Percentiles rank a stretch among this genome's conserved stretches.
Evolutionary conservation across 2,113 vertebrate genomes (phyloP).

Genomic region (Pogonocichla stellata): DNA sequence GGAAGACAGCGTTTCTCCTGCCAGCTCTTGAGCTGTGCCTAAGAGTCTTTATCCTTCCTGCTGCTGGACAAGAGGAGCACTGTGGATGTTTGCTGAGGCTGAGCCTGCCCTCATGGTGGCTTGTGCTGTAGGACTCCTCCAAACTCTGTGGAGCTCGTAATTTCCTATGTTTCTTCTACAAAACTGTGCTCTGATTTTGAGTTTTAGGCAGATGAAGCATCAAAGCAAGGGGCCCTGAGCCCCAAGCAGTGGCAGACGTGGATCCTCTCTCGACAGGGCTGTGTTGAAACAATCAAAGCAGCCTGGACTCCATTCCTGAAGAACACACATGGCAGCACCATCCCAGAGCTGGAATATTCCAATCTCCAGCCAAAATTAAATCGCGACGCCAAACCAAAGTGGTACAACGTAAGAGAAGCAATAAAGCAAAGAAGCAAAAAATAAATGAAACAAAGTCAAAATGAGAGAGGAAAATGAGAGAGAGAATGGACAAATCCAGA

Average conservation of each 20-base stretch:
- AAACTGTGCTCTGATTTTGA: neutral
- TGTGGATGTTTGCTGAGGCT: neutral
- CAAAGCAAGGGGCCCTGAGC: neutral
- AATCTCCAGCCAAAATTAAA: neutral
- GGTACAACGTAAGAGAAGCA: neutral
- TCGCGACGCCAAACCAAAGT: neutral
- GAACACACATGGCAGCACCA: neutral
- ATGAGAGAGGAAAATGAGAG: neutral
- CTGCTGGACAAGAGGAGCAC: neutral
- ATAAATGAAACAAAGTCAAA: neutral
- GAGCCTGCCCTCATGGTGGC: neutral
- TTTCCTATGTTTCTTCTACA: neutral
- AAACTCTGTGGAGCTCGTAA: neutral
- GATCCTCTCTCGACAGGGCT: neutral
- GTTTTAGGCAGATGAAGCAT: neutral
- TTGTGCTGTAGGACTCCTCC: neutral
- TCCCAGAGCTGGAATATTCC: neutral
- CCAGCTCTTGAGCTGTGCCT: neutral
- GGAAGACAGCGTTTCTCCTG: neutral
- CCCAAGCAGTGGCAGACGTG: neutral
- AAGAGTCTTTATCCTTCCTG: neutral
- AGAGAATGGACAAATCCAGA: neutral
- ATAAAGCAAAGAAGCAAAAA: too few relatives aligned
- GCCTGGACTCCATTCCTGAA: neutral
- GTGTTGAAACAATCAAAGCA: neutral